Evolutionary conservation across 2,113 vertebrate genomes (phyloP), one percentile per base, ranked within the genome.

Genomic region (Pitta sordida): DNA sequence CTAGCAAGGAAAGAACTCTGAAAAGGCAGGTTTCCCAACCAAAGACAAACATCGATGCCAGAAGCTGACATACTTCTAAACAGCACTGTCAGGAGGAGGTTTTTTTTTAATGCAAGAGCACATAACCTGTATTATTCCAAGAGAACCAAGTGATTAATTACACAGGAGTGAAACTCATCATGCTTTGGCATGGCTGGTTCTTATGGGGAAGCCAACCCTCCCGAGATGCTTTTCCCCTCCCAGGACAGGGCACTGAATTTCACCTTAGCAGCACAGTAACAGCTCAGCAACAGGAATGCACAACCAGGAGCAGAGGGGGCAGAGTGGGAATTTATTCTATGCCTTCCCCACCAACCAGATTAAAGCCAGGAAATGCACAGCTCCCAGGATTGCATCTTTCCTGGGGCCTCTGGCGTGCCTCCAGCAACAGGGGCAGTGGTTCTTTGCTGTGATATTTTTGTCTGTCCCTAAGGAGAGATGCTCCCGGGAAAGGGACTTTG

Each of bases 351-450:
- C 18, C 52, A 30, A 36, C 20, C 23, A 21, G 69, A 13, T 3
- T n/a, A 23, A 62, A 70, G 32, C 22, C 21, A 17, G 51, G 37
- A 91, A 77, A 44, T 0, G 6, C 55, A 62, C 46, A 70, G 37
- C 20, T 36, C 18, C 13, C 19, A n/a, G 39, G 48, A 64, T 0
- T 46, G 44, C n/a, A 51, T 17, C 52, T 59, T 74, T 43, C 44
- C 59, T 16, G 24, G 36, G 44, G 51, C 13, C 29, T 21, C 5
- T 14, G 62, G 59, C 2, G 0, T 32, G 34, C 24, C 71, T 30
- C 22, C 58, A 48, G 58, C 0, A 0, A 37, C 51, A 56, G 0
- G 0, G 24, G 26, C 8, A 67, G 36, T 0, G 1, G 41, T 46
- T 58, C 41, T 52, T 56, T 3, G 0, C 23, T 8, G 16, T 1